A percentile compares a stretch with the other conserved stretches of the same genome.
phyloP scores from a whole-genome alignment of 2,797 vertebrate genomes.

The Halcyon chelicuti region DNA sequence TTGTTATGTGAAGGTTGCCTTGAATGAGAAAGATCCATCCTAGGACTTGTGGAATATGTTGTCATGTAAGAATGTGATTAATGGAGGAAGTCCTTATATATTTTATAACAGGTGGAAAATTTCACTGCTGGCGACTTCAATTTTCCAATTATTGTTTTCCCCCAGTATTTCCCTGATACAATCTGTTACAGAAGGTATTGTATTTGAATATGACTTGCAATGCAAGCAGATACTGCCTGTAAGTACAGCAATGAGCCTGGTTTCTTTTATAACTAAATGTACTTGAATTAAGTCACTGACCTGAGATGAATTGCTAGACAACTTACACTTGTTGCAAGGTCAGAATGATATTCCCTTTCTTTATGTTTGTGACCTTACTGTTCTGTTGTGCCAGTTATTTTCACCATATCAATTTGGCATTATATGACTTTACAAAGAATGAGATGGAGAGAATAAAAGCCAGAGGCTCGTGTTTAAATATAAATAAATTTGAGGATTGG shows the following conservation, averaged over 20 bases:
- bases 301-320: neutral
- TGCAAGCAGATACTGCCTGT: neutral
- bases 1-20: neutral
- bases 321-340: neutral
- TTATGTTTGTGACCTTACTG: neutral
- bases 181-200: neutral
- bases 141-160: neutral
- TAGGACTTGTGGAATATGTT: neutral
- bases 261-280: neutral
- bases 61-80: neutral
- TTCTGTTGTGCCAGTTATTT: neutral
- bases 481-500: constrained; percentile 18
- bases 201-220: neutral
- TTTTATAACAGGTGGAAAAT: neutral
- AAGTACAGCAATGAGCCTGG: neutral
- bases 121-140: neutral
- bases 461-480: constrained; percentile 32
- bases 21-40: neutral
- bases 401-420: constrained; percentile 30
- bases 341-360: neutral
- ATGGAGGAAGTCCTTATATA: neutral
- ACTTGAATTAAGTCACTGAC: neutral
- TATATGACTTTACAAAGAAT: constrained; percentile 39
- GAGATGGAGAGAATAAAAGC: constrained; percentile 25
- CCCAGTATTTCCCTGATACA: neutral